phyloP scores from a whole-genome alignment of 2,888 invertebrate genomes.

The Hirtodrosophila duncani region DNA sequence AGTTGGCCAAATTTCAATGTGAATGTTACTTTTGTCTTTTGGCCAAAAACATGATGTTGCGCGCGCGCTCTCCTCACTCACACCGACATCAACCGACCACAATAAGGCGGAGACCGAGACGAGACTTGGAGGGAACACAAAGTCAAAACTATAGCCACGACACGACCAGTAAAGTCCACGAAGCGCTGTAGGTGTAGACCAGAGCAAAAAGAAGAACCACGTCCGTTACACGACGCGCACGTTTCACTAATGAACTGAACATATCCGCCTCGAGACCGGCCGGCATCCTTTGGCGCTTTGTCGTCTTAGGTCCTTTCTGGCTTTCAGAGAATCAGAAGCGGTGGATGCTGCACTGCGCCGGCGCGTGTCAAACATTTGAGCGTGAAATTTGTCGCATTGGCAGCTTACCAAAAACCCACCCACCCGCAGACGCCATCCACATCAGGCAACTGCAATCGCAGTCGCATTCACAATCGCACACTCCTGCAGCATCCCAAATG shows the following conservation, averaged over 20 bases:
- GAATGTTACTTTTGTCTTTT: conserved; percentile 27
- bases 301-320: conserved; percentile 15
- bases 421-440: conserved; percentile 34
- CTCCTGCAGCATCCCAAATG: conserved; percentile 8
- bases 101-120: too few species aligned
- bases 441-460: conserved; percentile 1
- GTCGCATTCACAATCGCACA: conserved; percentile 5
- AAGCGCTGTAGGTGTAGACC: too few species aligned
- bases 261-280: conserved; percentile 70
- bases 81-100: too few species aligned
- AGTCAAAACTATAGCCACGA: too few species aligned
- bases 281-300: conserved; percentile 63
- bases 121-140: too few species aligned
- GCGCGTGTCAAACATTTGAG: conserved; percentile 71
- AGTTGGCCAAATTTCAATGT: conserved; percentile 63
- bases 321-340: conserved; percentile 20
- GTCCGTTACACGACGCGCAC: conserved; percentile 74
- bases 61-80: conserved; percentile 70
- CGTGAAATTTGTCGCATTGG: conserved; percentile 62
- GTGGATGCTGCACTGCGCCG: conserved; percentile 68
- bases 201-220: conserved; percentile 36
- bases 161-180: too few species aligned
- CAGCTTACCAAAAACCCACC: conserved; percentile 30
- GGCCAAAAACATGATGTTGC: conserved; percentile 48
- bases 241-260: conserved; percentile 76